Conservation (phyloP, 2,888 invertebrate genomes). For the Drosophila emarginata region DNA sequence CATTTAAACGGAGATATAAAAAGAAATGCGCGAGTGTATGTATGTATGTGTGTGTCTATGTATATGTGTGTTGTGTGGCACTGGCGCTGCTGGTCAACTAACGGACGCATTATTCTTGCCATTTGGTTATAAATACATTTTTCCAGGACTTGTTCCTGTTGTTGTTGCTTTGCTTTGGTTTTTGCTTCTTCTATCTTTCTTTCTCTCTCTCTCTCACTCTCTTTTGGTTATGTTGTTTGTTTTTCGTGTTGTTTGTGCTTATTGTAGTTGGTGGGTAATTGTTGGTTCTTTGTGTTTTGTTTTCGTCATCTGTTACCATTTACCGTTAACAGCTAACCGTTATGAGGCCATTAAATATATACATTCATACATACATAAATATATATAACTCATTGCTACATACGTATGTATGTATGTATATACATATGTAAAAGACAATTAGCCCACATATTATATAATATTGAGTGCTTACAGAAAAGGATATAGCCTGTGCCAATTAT, state of each 20-base stretch:
- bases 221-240: neutral
- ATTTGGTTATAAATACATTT: constrained; percentile 45
- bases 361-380: neutral
- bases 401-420: neutral
- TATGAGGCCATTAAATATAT: constrained; percentile 2
- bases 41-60: neutral
- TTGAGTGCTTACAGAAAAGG: neutral
- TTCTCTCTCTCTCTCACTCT: neutral
- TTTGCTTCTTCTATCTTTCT: neutral
- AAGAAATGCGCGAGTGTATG: constrained; percentile 32
- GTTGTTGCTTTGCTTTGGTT: constrained; percentile 1
- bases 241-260: constrained; percentile 6
- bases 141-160: constrained; percentile 21
- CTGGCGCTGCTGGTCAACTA: constrained; percentile 41
- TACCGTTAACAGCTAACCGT: constrained; percentile 13
- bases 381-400: neutral
- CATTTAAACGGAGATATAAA: constrained; percentile 32
- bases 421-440: neutral
- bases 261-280: neutral
- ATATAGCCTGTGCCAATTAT: neutral
- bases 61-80: neutral
- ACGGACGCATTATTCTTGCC: constrained; percentile 34
- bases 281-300: constrained; percentile 3
- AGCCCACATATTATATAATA: constrained; percentile 4
- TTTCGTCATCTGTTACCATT: constrained; percentile 15